Evolutionary conservation across 1,140 invertebrate genomes (phyloP), one percentile per base, ranked within the genome.

Genomic region (Apocrypta bakeri): DNA sequence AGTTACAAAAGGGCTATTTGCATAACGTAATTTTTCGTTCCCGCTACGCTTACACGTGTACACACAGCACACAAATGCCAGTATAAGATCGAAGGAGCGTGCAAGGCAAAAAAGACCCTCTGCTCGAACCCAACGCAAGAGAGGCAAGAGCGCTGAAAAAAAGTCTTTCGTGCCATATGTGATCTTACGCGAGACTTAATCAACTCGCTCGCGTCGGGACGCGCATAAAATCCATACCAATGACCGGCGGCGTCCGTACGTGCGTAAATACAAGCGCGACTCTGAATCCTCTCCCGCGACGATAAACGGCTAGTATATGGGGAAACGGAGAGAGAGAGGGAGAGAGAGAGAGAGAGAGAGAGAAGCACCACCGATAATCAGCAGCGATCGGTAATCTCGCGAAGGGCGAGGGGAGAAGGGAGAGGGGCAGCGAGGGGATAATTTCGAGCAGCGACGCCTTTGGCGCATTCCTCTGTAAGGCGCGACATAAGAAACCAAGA

Each of bases 311-410:
- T 0, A 66, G 31, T 71, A 71, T 74, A 69, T 4, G 61, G 7
- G 25, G 27, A 3, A 37, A 14, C 29, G 42, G 25, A 4, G 31
- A 2, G n/a, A 25, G 74, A 0, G 74, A 31, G 21, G 0, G 29
- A 29, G 61, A 31, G 24, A 12, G n/a, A 12, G 42, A 0, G 7
- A 24, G 61, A 64, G 61, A 31, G 63, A 27, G 17, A 71, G 77
- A 8, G 11, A 11, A 4, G 73, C 82, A 81, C 29, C 27, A 17
- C 72, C 78, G 84, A 83, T 83, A 83, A 77, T 83, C 80, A 71
- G 31, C 73, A 76, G 76, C 80, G 80, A 82, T 82, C 81, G 81
- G 75, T 82, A 78, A 82, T 82, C 81, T 77, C 68, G 74, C 73
- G 73, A 75, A 69, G 61, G 72, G 25, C 75, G 81, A 63, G 72